phyloP scores from a whole-genome alignment of 1,140 invertebrate genomes.

The Tetramorium simillimum region DNA sequence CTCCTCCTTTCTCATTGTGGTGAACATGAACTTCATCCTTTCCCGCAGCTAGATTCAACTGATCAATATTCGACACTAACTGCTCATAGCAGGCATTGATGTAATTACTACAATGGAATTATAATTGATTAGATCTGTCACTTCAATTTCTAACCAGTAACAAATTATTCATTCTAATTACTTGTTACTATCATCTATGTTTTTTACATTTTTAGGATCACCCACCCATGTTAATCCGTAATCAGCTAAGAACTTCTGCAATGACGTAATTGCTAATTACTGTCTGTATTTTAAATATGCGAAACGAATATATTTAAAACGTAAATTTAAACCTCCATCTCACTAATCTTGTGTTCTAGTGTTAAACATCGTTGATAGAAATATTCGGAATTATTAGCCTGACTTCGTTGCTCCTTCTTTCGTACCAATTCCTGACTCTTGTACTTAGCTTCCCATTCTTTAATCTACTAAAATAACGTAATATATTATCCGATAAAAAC shows the following conservation, averaged over 20 bases:
- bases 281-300: not conserved
- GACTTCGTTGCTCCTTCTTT: constrained; percentile 71
- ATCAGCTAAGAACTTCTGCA: constrained; percentile 80
- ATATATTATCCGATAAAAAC: not conserved
- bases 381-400: constrained; percentile 77
- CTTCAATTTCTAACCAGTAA: constrained; percentile 17
- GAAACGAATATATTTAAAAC: not conserved
- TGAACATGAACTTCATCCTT: constrained; percentile 81
- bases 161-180: constrained; percentile 64
- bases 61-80: constrained; percentile 78
- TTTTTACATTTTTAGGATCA: constrained; percentile 45
- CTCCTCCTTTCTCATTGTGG: constrained; percentile 75
- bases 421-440: constrained; percentile 71
- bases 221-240: constrained; percentile 81
- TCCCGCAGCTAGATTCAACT: constrained; percentile 78
- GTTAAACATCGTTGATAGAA: constrained; percentile 76
- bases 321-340: constrained; percentile 79
- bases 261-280: constrained; percentile 26
- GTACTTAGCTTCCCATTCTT: constrained; percentile 72
- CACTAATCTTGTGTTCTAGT: constrained; percentile 77
- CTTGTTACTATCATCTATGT: constrained; percentile 53
- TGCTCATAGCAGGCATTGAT: constrained; percentile 78
- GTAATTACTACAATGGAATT: constrained; percentile 74
- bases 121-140: constrained; percentile 56
- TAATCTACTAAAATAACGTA: constrained; percentile 70